Conservation (phyloP, 2,888 invertebrate genomes). For the Drosophila testacea region DNA sequence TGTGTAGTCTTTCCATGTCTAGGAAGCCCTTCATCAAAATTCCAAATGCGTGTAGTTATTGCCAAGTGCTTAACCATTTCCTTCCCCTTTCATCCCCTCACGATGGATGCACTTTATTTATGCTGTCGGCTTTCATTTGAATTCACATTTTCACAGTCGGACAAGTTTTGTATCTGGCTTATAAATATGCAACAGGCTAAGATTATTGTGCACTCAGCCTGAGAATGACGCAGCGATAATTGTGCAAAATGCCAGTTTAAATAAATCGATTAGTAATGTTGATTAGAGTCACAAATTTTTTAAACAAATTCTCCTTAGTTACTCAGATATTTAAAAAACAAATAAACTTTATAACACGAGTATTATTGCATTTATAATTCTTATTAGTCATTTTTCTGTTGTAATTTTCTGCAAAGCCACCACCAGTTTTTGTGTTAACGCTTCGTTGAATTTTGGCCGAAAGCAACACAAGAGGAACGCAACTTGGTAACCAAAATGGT, state of each 20-base stretch:
- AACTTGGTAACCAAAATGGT: constrained; percentile 4
- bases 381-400: constrained; percentile 22
- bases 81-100: not conserved
- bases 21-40: constrained; percentile 29
- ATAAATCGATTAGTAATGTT: constrained; percentile 35
- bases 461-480: constrained; percentile 18
- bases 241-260: constrained; percentile 39
- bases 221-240: constrained; percentile 55
- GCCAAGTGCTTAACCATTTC: constrained; percentile 19
- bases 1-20: not conserved
- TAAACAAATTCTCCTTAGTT: constrained; percentile 3
- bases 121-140: constrained; percentile 40
- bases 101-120: constrained; percentile 21
- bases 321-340: no score
- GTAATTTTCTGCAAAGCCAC: constrained; percentile 16
- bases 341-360: no score
- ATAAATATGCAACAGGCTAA: constrained; percentile 60
- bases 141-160: constrained; percentile 44
- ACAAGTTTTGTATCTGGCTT: constrained; percentile 41
- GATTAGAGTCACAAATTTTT: constrained; percentile 17
- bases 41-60: constrained; percentile 9
- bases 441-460: constrained; percentile 38
- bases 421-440: constrained; percentile 30
- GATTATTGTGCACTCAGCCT: not conserved
- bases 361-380: not conserved